These are phyloP conservation scores for Rhineura floridana DNA, from an alignment of 2,113 vertebrate genomes.

Conservation along the genomic window DNA sequence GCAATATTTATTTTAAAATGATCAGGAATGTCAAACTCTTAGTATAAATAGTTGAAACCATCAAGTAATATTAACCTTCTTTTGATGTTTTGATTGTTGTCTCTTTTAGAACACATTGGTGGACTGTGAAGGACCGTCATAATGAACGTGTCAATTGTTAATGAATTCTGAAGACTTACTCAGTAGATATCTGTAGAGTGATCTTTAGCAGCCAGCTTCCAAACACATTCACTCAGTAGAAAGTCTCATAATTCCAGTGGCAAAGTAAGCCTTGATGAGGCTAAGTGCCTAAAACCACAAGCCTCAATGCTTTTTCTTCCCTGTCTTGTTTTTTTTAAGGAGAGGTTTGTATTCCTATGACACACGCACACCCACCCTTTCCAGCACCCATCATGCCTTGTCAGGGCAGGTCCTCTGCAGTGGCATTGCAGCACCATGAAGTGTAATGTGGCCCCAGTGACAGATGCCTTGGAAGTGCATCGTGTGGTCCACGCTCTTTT, in stretches of 20 bases:
- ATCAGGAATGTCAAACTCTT: constrained; percentile 48
- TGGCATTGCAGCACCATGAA: too few relatives aligned
- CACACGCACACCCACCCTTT: not conserved
- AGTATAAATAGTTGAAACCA: constrained; percentile 32
- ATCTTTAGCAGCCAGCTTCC: not conserved
- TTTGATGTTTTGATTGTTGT: constrained; percentile 23
- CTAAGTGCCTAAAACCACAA: not conserved
- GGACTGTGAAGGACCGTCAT: not conserved
- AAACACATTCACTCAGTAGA: not conserved
- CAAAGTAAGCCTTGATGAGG: too few relatives aligned
- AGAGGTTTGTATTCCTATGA: not conserved
- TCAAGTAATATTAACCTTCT: constrained; percentile 25
- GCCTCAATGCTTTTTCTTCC: not conserved
- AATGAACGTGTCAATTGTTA: not conserved
- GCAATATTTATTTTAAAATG: constrained; percentile 43
- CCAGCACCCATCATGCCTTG: not conserved
- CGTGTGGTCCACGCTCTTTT: too few relatives aligned
- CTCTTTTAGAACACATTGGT: not conserved
- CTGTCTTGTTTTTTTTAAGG: too few relatives aligned
- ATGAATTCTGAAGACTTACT: not conserved
- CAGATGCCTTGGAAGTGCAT: not conserved
- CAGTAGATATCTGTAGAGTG: not conserved
- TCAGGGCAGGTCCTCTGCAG: not conserved
- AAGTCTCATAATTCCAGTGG: not conserved
- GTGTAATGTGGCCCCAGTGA: not conserved